Base-by-base conservation (phyloP, 2,113 vertebrate species). In the Ellobius talpinus region DNA sequence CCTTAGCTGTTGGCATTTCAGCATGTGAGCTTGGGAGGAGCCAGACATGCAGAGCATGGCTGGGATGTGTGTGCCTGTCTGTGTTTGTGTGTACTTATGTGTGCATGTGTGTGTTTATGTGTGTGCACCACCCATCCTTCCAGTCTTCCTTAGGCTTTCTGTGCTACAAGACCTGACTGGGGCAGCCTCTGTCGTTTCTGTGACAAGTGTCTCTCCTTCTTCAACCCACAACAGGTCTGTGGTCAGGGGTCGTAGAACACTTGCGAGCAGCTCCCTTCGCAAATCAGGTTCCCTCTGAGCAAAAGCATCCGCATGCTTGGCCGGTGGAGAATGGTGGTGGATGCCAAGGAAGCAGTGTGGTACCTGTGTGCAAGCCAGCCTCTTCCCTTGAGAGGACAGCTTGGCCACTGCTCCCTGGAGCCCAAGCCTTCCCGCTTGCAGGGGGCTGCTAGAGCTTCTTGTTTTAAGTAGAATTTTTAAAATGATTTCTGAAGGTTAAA, bases 41-140 rank as follows among this genome's bases (percentile, higher is more conserved):
- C 17, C 79, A 92, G 55, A 82, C 7, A 9, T 29, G 13, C 45
- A 58, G 17, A 55, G 19, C 19, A 58, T 5, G 33, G 31, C 31
- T 55, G 50, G 36, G 31, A n/a, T 81, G 36, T 58, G 33, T 81
- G 33, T 7, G 2, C 11, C 4, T n/a, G 5, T 55, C 4, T 55
- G 19, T 58, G 33, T 17, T 24, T 58, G 8, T 58, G 17, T 4
- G 36, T 58, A 5, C 5, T 2, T 33, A 0, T 42, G 11, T 23
- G 0, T 36, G 1, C 1, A 12, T 4, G 9, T 45, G n/a, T 6
- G 7, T 70, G 82, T 31, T 17, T 63, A 0, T 23, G 16, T 63
- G 29, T 9, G 17, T 52, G 29, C 19, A 33, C 16, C 76, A 78
- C 17, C 39, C 31, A 8, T 8, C 50, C 50, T 89, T 85, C 33